phyloP scores from a whole-genome alignment of 2,797 vertebrate species.

The Crenuchus spilurus region DNA sequence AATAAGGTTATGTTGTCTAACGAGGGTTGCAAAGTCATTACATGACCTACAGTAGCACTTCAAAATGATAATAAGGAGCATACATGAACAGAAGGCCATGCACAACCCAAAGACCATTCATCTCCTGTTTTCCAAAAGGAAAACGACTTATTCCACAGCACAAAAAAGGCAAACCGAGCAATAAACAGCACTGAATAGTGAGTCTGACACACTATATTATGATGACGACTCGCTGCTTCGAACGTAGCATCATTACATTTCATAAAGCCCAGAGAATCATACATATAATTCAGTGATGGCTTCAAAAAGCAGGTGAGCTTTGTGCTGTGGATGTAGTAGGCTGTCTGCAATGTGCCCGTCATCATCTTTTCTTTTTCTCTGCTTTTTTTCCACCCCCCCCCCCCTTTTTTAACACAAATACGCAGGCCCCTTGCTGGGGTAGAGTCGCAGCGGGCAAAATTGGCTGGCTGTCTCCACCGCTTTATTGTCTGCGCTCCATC shows the following conservation, averaged over 20 bases:
- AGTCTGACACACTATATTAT: constrained; percentile 25
- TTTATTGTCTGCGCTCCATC: constrained; percentile 80
- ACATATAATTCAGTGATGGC: constrained; percentile 68
- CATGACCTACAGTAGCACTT: not conserved
- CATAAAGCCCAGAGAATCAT: constrained; percentile 59
- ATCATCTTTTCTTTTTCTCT: constrained; percentile 20
- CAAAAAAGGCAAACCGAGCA: not conserved
- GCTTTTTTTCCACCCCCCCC: too few relatives aligned
- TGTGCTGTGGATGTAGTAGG: constrained; percentile 66
- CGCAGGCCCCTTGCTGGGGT: constrained; percentile 70
- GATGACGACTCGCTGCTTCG: constrained; percentile 38
- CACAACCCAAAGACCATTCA: not conserved
- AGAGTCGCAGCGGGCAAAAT: constrained; percentile 73
- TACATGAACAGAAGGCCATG: not conserved
- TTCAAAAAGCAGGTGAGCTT: constrained; percentile 67
- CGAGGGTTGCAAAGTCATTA: not conserved
- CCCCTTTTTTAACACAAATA: constrained; percentile 62
- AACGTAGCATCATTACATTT: constrained; percentile 44
- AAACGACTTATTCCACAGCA: too few relatives aligned
- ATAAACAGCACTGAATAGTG: not conserved
- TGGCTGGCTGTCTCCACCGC: constrained; percentile 77
- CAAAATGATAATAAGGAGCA: not conserved
- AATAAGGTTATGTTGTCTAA: not conserved
- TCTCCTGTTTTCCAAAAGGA: not conserved
- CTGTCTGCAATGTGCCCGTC: constrained; percentile 70